Evolutionary conservation across 2,888 invertebrate genomes (phyloP).

Genomic region (Brachypterus glaber): DNA sequence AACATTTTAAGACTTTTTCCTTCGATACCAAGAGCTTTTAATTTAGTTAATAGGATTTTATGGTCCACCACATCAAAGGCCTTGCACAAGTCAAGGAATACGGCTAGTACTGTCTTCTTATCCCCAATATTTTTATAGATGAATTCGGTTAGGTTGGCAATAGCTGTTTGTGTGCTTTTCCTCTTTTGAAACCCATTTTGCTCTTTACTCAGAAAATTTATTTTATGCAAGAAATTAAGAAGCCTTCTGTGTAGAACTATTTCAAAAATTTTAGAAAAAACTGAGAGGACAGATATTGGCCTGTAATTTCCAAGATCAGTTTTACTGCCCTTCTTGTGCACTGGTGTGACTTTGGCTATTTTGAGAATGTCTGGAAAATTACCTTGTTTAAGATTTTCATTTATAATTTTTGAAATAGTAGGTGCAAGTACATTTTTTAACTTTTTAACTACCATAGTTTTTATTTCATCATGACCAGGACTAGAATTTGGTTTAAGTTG

Average conservation of each 20-base stretch:
- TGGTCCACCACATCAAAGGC: constrained; percentile 10
- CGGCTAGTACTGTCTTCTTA: constrained; percentile 5
- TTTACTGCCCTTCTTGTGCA: constrained; percentile 5
- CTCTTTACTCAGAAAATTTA: neutral
- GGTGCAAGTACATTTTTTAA: constrained; percentile 4
- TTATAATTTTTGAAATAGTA: constrained; percentile 6
- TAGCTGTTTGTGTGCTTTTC: neutral
- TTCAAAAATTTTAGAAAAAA: neutral
- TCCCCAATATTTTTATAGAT: constrained; percentile 4
- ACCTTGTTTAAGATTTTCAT: constrained; percentile 6
- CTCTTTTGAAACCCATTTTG: neutral
- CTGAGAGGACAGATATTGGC: neutral
- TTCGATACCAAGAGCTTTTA: neutral
- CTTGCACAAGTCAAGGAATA: constrained; percentile 6
- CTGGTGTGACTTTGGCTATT: constrained; percentile 7
- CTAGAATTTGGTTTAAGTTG: constrained; percentile 5
- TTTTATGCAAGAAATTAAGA: neutral
- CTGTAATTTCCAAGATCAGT: neutral
- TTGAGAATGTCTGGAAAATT: constrained; percentile 4
- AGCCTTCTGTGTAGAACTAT: neutral
- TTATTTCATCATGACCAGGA: constrained; percentile 8
- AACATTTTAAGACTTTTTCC: neutral
- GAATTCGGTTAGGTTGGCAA: neutral
- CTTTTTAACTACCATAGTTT: constrained; percentile 7
- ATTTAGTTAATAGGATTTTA: neutral